Conservation (phyloP, 2,888 invertebrate genomes). For the Acanthosepion pharaonis region DNA sequence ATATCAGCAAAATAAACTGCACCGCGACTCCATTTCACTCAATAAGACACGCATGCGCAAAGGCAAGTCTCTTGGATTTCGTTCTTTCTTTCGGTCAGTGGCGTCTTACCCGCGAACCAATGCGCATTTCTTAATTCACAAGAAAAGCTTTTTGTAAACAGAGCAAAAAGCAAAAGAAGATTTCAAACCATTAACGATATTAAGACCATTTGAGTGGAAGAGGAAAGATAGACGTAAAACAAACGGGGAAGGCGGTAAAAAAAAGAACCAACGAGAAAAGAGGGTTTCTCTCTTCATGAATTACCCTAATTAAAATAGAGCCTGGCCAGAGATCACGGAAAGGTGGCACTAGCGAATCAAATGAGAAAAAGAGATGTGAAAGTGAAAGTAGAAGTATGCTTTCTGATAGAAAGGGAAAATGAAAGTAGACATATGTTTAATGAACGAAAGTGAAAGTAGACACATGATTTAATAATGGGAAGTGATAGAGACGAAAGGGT, state of each 20-base stretch:
- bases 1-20: not conserved
- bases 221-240: not conserved
- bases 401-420: not conserved
- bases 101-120: not conserved
- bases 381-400: not conserved
- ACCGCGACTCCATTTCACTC: not conserved
- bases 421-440: not conserved
- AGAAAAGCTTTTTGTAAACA: conserved; percentile 33
- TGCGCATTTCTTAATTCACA: not conserved
- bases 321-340: not conserved
- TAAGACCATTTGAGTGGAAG: not conserved
- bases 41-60: not conserved
- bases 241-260: not conserved
- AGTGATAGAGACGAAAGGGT: not conserved
- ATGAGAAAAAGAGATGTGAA: not conserved
- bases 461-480: not conserved
- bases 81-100: conserved; percentile 12
- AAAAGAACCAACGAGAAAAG: not conserved
- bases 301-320: conserved; percentile 33
- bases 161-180: not conserved
- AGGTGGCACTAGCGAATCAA: not conserved
- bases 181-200: conserved; percentile 18
- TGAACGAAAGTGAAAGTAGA: not conserved
- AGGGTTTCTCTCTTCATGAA: not conserved
- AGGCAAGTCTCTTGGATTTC: not conserved